These are phyloP conservation scores for Poeciliopsis turrubarensis DNA, from an alignment of 2,113 vertebrate genomes.

Conservation along the genomic window DNA sequence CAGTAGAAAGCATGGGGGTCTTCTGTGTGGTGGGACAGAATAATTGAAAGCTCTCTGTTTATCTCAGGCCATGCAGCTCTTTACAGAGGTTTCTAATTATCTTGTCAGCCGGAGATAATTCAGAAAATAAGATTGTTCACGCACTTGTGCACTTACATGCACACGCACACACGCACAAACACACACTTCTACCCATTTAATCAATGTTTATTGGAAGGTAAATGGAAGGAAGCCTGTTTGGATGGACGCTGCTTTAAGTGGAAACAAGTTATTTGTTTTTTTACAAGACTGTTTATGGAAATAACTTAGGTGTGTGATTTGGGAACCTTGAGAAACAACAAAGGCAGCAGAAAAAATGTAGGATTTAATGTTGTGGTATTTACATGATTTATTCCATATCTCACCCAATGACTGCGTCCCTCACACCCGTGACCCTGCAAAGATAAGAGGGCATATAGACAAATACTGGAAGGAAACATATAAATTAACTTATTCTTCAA, in stretches of 20 bases:
- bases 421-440: too few relatives aligned
- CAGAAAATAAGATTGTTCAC: conserved; percentile 31
- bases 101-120: conserved; percentile 54
- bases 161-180: not conserved
- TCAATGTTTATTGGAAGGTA: not conserved
- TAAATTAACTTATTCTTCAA: too few relatives aligned
- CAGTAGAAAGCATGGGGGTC: not conserved
- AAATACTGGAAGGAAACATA: too few relatives aligned
- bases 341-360: not conserved
- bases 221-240: conserved; percentile 1
- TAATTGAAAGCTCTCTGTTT: conserved; percentile 57
- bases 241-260: not conserved
- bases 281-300: not conserved
- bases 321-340: conserved; percentile 3
- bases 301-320: conserved; percentile 16
- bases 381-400: not conserved
- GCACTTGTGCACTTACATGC: not conserved
- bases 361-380: not conserved
- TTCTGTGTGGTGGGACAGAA: conserved; percentile 22
- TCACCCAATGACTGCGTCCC: too few relatives aligned
- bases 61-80: conserved; percentile 50
- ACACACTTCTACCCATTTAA: not conserved
- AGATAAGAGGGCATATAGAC: too few relatives aligned
- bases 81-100: conserved; percentile 55
- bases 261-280: not conserved